phyloP scores from a whole-genome alignment of 2,888 invertebrate species.

The Polyploca ridens region DNA sequence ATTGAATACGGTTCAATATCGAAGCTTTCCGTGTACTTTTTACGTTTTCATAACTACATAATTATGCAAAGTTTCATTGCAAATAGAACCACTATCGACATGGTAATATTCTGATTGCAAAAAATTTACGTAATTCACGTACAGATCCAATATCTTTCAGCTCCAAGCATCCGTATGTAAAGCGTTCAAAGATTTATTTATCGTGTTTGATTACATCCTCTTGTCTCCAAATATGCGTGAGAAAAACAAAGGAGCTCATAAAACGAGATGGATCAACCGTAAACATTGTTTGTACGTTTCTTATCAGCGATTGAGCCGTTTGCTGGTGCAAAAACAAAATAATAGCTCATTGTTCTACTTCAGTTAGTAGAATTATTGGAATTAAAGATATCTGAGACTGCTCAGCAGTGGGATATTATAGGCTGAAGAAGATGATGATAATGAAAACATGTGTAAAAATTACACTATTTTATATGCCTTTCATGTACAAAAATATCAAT shows the following conservation, averaged over 20 bases:
- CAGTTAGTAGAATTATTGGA: slow-evolving; percentile 9
- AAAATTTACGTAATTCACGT: no score
- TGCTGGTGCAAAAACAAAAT: slow-evolving; percentile 21
- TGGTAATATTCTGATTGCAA: no score
- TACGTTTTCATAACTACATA: no score
- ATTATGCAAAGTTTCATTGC: no score
- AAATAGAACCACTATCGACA: no score
- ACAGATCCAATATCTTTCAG: slow-evolving; percentile 15
- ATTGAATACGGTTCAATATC: no score
- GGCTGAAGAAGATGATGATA: no score
- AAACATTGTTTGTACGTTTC: slow-evolving; percentile 53
- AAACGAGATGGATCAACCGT: slow-evolving; percentile 53
- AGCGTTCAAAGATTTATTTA: slow-evolving; percentile 26
- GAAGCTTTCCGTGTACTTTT: no score
- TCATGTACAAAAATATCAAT: no score
- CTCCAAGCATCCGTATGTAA: slow-evolving; percentile 6
- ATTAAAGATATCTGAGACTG: not conserved
- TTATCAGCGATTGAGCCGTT: slow-evolving; percentile 43
- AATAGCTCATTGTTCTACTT: slow-evolving; percentile 13
- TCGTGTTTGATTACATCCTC: slow-evolving; percentile 38
- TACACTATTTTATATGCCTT: no score
- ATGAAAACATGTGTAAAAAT: no score
- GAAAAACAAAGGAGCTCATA: slow-evolving; percentile 58
- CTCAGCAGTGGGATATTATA: no score
- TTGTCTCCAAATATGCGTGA: slow-evolving; percentile 43